Base-by-base conservation (phyloP, 2,888 invertebrate species). In the Hyppa rectilinea region DNA sequence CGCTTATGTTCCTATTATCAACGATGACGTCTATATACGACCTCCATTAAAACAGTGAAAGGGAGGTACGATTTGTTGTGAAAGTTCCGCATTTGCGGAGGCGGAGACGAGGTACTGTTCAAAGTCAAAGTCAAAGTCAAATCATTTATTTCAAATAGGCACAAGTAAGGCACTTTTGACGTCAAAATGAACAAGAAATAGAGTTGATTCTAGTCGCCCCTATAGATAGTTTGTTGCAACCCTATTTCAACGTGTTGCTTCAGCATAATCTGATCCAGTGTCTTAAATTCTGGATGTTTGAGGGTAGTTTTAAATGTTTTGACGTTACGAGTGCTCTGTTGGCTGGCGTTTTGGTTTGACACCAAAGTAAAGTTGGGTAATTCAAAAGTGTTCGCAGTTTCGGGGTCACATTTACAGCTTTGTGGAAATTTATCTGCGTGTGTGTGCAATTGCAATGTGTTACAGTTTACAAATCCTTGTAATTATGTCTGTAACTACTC, bases 161-260 rank as follows among this genome's bases (percentile, higher is more conserved):
- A n/a, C n/a, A n/a, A n/a, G n/a, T n/a, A n/a, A n/a, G n/a, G n/a
- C n/a, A n/a, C n/a, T n/a, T n/a, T n/a, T n/a, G n/a, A n/a, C n/a
- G n/a, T n/a, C n/a, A n/a, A n/a, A n/a, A n/a, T n/a, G n/a, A n/a
- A n/a, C n/a, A n/a, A n/a, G n/a, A n/a, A n/a, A n/a, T n/a, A n/a
- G n/a, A n/a, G n/a, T n/a, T n/a, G n/a, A n/a, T n/a, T n/a, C n/a
- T n/a, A n/a, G n/a, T n/a, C n/a, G n/a, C n/a, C n/a, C n/a, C n/a
- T n/a, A n/a, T n/a, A n/a, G n/a, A n/a, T n/a, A n/a, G n/a, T 10
- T 3, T 14, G 1, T 31, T n/a, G 23, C 59, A 59, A 49, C 59
- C 49, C 59, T 59, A 49, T 74, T 60, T 60, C 62, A 56, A 82
- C 84, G 61, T 82, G 84, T 81, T 83, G 81, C 84, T 81, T 78